Base-by-base conservation (phyloP, 2,113 vertebrate genomes). In the Pyrgilauda ruficollis region DNA sequence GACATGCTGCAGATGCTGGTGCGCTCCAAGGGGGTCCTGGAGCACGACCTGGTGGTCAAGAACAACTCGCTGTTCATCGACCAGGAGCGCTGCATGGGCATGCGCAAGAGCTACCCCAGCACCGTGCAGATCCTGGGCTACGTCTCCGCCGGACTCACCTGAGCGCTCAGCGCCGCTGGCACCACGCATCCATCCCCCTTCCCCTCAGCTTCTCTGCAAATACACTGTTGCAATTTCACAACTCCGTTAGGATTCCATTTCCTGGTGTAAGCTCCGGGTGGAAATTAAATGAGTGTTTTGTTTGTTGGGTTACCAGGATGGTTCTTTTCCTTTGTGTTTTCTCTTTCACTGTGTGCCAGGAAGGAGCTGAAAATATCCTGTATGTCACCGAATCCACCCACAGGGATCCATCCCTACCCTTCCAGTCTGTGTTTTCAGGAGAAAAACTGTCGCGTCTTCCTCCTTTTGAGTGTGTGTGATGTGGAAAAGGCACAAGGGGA, bases 51-150 rank as follows among this genome's bases (percentile, higher is more conserved):
- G 67, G 98, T 98, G 1, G 49, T 99, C 97, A 99, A 99, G 94
- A 98, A 98, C 94, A 99, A 99, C 94, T 98, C 99, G 0, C 98
- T 99, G 37, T 99, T 99, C 97, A 98, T 99, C 7, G 99, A 99
- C 95, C 98, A 99, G 97, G 99, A 99, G 78, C 99, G 99, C 89
- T 99, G 99, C 97, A 98, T 99, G 99, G 98, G 98, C 72, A 99
- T 99, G 98, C 98, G 98, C 56, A 99, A 98, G 96, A 98, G 95
- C 90, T 99, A 98, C 84, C 99, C 99, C 95, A 99, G 98, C 97
- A 98, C 98, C 2, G 97, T 97, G 3, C 98, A 98, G 16, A 97
- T 99, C 91, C 97, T 98, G 67, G 98, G 99, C 20, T 99, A 97
- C 35, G 96, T 98, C 8, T 99, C 98, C 75, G 67, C 69, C 1